These are phyloP conservation scores for Tinamus major DNA, from an alignment of 2,797 vertebrate species.

Conservation along the genomic window DNA sequence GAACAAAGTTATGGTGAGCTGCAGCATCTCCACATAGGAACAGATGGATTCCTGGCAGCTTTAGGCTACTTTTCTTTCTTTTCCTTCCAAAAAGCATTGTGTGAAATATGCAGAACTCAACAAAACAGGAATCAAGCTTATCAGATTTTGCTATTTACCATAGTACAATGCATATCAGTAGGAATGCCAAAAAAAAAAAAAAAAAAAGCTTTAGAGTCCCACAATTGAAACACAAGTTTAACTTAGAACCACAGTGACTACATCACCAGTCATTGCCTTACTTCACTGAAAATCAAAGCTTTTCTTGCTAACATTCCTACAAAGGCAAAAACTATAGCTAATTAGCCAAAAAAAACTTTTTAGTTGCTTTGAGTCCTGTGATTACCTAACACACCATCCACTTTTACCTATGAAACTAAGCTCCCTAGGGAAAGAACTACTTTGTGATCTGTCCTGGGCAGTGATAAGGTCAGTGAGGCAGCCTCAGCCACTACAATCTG, in stretches of 20 bases:
- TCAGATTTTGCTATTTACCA: not conserved
- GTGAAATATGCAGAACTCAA: not conserved
- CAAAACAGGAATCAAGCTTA: not conserved
- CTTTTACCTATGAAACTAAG: not conserved
- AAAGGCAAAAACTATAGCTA: not conserved
- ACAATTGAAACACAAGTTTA: not conserved
- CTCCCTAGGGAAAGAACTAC: not conserved
- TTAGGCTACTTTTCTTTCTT: not conserved
- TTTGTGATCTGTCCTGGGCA: not conserved
- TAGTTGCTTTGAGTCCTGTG: not conserved
- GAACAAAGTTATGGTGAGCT: not conserved
- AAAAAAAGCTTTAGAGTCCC: not conserved
- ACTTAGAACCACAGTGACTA: not conserved
- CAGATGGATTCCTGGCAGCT: not conserved
- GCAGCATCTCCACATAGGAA: not conserved
- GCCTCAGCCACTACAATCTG: not conserved
- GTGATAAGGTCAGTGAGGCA: not conserved
- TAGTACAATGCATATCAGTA: not conserved
- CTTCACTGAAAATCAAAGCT: not conserved
- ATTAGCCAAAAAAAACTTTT: not conserved
- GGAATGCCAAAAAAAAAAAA: not conserved
- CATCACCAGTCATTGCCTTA: not conserved
- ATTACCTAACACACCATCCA: not conserved
- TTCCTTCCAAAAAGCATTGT: not conserved
- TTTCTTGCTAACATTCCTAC: accelerated